A percentile compares a stretch with the other conserved stretches of the same genome.
phyloP scores from a whole-genome alignment of 2,797 vertebrate species.

The Ficedula albicollis region DNA sequence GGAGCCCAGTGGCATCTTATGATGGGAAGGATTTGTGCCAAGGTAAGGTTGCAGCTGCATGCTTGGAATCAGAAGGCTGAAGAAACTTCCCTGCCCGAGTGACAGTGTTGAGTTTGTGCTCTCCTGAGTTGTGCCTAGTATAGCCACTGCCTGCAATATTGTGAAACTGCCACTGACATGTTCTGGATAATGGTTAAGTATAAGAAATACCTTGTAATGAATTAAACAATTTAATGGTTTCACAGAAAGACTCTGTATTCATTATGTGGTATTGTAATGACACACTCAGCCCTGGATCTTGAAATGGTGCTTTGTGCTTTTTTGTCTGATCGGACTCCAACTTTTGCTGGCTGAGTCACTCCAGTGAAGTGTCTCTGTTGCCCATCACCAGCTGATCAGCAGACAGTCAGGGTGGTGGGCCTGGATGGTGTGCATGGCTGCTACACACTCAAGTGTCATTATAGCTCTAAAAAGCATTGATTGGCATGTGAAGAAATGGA shows the following conservation, averaged over 20 bases:
- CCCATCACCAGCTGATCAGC: not conserved
- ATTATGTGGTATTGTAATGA: not conserved
- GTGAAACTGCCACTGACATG: not conserved
- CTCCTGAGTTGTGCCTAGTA: not conserved
- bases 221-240: not conserved
- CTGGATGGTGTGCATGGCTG: not conserved
- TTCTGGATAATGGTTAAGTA: not conserved
- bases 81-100: not conserved
- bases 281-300: not conserved
- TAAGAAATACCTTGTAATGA: not conserved
- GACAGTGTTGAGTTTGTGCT: not conserved
- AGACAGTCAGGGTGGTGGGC: not conserved
- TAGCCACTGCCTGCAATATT: not conserved
- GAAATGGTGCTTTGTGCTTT: not conserved
- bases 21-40: not conserved
- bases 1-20: not conserved
- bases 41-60: not conserved
- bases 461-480: not conserved
- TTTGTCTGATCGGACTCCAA: not conserved
- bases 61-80: not conserved
- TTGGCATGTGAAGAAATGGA: not conserved
- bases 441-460: not conserved
- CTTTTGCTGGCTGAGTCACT: not conserved
- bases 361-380: not conserved
- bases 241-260: not conserved